phyloP scores from a whole-genome alignment of 1,140 invertebrate species.

The Zaprionus gabonicus region DNA sequence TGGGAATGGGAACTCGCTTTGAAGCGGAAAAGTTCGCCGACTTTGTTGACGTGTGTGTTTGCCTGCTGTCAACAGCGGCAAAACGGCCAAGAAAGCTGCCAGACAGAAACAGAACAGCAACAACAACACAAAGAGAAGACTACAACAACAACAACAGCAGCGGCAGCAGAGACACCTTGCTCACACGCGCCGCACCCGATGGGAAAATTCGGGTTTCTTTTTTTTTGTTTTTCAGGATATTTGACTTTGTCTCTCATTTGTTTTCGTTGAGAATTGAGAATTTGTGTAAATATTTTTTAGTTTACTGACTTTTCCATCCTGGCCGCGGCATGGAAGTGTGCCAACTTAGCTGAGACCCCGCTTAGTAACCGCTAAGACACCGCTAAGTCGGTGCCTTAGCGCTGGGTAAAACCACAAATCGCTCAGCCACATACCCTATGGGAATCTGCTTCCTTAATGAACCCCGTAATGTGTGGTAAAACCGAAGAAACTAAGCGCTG shows the following conservation, averaged over 20 bases:
- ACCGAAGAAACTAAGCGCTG: slow-evolving; percentile 14
- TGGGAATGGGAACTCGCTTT: slow-evolving; percentile 47
- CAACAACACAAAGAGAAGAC: slow-evolving; percentile 13
- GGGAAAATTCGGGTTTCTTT: slow-evolving; percentile 16
- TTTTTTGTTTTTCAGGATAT: slow-evolving; percentile 29
- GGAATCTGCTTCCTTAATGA: slow-evolving; percentile 24
- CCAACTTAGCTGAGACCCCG: slow-evolving; percentile 28
- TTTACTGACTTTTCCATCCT: slow-evolving; percentile 46
- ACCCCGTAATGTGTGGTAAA: slow-evolving; percentile 41
- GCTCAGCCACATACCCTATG: not conserved
- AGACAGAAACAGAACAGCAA: slow-evolving; percentile 27
- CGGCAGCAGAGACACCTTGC: not conserved
- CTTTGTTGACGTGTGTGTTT: slow-evolving; percentile 22
- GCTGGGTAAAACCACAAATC: slow-evolving; percentile 20
- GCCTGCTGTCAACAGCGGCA: slow-evolving; percentile 36
- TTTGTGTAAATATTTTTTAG: slow-evolving; percentile 73
- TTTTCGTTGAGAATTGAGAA: slow-evolving; percentile 52
- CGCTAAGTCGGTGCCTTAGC: slow-evolving; percentile 27
- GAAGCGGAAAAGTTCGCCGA: slow-evolving; percentile 54
- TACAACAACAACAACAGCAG: slow-evolving; percentile 18
- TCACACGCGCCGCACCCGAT: slow-evolving; percentile 22
- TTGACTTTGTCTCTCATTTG: slow-evolving; percentile 27
- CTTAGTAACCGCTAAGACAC: slow-evolving; percentile 6
- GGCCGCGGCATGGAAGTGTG: slow-evolving; percentile 26
- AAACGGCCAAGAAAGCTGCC: slow-evolving; percentile 44